Evolutionary conservation across 2,113 vertebrate genomes (phyloP), one percentile per base, ranked within the genome.

Genomic region (Leptocoma aspasia): DNA sequence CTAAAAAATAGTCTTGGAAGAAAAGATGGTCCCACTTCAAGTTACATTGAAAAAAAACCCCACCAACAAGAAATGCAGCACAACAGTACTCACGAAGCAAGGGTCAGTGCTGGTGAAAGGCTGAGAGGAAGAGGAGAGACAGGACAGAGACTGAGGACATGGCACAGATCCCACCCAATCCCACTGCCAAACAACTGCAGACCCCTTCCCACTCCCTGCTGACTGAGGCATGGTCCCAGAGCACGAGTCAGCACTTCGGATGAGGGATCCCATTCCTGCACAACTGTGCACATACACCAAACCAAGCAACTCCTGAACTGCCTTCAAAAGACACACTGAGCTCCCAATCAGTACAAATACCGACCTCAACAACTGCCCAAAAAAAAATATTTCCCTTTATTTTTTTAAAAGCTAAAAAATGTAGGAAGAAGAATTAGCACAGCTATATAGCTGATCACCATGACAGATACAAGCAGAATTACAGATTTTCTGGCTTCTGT

Each of bases 181-280:
- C n/a, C n/a, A 20, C 15, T 10, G 13, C 28, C 27, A 8, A 28
- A 30, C n/a, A 56, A 41, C 4, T 17, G 37, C 54, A 69, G 45
- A 45, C 5, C 42, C 44, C 20, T 39, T 37, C 68, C 41, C 11
- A 13, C 15, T 20, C 35, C 54, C 31, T 13, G 61, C 50, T 28
- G 70, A 30, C 54, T 6, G 47, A 3, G 16, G 49, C 84, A 10
- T 15, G 12, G 39, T 28, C 76, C 60, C 65, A 9, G 23, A 41
- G 39, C 45, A 63, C 16, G 8, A 4, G 13, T 6, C 7, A 47
- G 45, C 45, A 7, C 41, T 16, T 30, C 0, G 0, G 8, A 17
- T 2, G 20, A 57, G 37, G 23, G 2, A 39, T 56, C 53, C 53
- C 18, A 7, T 2, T 57, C 37, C 59, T 22, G 33, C 47, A 45